phyloP scores from a whole-genome alignment of 2,113 vertebrate genomes.

The Phocoena phocoena region DNA sequence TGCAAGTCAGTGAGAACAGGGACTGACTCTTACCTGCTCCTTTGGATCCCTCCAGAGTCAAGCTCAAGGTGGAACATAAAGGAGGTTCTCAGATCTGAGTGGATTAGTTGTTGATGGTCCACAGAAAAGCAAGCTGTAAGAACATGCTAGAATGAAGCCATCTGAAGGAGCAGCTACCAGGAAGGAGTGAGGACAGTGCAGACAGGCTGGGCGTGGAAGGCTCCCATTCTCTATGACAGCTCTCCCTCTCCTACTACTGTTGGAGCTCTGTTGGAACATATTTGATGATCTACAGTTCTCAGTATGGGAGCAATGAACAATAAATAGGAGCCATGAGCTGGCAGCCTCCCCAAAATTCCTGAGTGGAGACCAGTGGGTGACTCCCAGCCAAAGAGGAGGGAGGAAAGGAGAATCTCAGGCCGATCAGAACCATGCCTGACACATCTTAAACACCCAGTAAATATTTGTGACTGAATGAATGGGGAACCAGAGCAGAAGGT shows the following conservation, averaged over 20 bases:
- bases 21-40: neutral
- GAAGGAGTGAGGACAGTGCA: neutral
- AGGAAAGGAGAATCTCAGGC: neutral
- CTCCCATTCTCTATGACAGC: neutral
- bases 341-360: neutral
- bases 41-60: neutral
- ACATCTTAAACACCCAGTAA: neutral
- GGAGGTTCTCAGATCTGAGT: neutral
- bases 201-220: neutral
- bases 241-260: neutral
- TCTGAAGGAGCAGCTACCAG: neutral
- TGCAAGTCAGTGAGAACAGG: neutral
- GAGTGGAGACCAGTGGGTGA: neutral
- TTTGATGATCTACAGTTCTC: neutral
- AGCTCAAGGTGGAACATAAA: neutral
- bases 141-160: neutral
- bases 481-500: neutral
- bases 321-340: neutral
- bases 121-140: neutral
- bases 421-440: neutral
- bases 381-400: neutral
- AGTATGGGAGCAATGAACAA: neutral
- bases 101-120: neutral
- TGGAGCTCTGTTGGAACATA: neutral
- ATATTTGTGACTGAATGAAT: neutral